Evolutionary conservation across 2,797 vertebrate species (phyloP).

Genomic region (Enteromius anoplus): DNA sequence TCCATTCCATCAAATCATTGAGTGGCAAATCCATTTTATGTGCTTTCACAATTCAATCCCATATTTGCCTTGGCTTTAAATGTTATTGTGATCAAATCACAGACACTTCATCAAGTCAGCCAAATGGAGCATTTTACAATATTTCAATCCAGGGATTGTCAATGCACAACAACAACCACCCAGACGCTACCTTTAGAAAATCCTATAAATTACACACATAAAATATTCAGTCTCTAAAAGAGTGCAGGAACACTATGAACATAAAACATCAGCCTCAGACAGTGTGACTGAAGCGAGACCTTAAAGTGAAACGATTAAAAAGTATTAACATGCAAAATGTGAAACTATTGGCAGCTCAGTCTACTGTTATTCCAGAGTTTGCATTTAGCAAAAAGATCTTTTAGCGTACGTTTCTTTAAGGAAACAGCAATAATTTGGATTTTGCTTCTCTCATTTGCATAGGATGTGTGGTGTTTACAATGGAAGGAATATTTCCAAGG

Average conservation of each 20-base stretch:
- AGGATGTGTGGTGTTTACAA: slow-evolving; percentile 21
- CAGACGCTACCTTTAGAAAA: not conserved
- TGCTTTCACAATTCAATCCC: not conserved
- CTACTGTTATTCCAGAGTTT: not conserved
- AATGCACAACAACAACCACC: not conserved
- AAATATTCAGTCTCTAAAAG: not conserved
- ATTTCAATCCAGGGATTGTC: slow-evolving; percentile 10
- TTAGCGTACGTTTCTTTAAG: not conserved
- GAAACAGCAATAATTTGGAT: slow-evolving; percentile 33
- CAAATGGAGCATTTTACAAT: not conserved
- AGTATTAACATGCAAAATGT: not conserved
- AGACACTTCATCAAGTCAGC: slow-evolving; percentile 10
- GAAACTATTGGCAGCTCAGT: slow-evolving; percentile 6
- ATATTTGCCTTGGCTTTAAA: not conserved
- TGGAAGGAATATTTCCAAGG: slow-evolving; percentile 33
- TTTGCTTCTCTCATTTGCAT: slow-evolving; percentile 41
- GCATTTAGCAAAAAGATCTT: slow-evolving; percentile 1
- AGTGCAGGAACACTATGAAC: not conserved
- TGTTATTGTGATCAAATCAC: slow-evolving; percentile 22
- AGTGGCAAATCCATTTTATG: slow-evolving; percentile 20
- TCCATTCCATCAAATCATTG: slow-evolving; percentile 7
- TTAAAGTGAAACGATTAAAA: slow-evolving; percentile 1
- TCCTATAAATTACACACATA: not conserved
- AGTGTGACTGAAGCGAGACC: not conserved
- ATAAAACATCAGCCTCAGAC: slow-evolving; percentile 9